Evolutionary conservation across 2,797 vertebrate species (phyloP).

Genomic region (Lepilemur ruficaudatus): DNA sequence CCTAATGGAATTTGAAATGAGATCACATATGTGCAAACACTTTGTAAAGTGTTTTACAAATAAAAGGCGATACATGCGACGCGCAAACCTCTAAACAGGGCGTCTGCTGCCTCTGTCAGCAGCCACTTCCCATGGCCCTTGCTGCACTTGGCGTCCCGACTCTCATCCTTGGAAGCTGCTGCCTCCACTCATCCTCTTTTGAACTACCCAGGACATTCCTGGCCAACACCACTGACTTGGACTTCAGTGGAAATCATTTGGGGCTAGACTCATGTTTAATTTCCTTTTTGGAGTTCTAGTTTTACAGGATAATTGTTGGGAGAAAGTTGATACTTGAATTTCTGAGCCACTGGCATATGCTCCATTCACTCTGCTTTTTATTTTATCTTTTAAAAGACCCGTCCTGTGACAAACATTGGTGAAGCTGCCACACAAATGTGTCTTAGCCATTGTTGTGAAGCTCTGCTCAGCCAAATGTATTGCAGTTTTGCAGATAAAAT

Average conservation of each 20-base stretch:
- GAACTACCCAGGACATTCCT: background rate
- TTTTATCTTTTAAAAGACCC: background rate
- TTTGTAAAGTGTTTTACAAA: background rate
- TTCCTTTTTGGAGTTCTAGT: slow-evolving; percentile 33
- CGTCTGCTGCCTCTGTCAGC: background rate
- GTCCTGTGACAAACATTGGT: background rate
- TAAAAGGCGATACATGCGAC: background rate
- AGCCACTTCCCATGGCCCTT: background rate
- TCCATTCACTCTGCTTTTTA: background rate
- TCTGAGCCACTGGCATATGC: background rate
- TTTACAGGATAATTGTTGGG: slow-evolving; percentile 23
- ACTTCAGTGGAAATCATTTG: background rate
- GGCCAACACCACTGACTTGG: background rate
- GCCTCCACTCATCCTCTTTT: background rate
- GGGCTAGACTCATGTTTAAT: background rate
- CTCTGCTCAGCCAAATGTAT: background rate
- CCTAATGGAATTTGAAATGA: background rate
- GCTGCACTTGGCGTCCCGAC: no score
- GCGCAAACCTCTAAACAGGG: no score
- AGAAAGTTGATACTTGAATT: slow-evolving; percentile 29
- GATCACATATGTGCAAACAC: background rate
- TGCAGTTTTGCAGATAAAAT: slow-evolving; percentile 32
- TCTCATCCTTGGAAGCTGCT: background rate
- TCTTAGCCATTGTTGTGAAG: background rate
- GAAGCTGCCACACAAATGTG: background rate